Base-by-base conservation (phyloP, 2,888 invertebrate species). In the Caenorhabditis afra region DNA sequence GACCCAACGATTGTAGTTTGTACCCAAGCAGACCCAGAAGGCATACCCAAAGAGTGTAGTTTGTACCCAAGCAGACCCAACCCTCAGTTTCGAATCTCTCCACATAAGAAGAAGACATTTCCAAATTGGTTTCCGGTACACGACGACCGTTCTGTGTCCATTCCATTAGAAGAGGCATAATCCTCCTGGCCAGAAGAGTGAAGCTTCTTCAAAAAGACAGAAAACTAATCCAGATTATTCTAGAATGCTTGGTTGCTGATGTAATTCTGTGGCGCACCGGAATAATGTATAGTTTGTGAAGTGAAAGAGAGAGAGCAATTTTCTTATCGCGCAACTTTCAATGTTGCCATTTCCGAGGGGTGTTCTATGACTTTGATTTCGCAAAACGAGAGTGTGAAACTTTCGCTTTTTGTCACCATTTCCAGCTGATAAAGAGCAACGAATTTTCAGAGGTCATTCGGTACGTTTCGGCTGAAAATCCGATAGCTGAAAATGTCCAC, bases 321-420 rank as follows among this genome's bases (percentile, higher is more conserved):
- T 16, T 18, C 18, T 65, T 45, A 53, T 55, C 53, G 44, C 16
- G 10, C 11, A 59, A 37, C 0, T 7, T 14, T 20, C 16, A 18
- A 18, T 20, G 22, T n/a, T 11, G 29, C 29, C 22, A 37, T 53
- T 53, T 16, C 41, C 14, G n/a, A 14, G 16, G 37, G 57, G 58
- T 67, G 67, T 67, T 67, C 67, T 67, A 41, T 67, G 67, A 49
- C 55, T 18, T 41, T 37, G 4, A 41, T 64, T 64, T 58, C 39
- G 39, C 47, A 41, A 61, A 61, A 45, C 45, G 4, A 47, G n/a
- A 47, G 47, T 47, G 66, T 47, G 66, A 66, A 61, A 70, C 39
- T 57, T 57, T 57, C 41, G 11, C 52, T 53, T 45, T 29, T 70
- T 47, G 47, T 62, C 41, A 57, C 57, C 45, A 29, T 50, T 35